phyloP scores from a whole-genome alignment of 2,113 vertebrate species.

The Dendrocopos noguchii region DNA sequence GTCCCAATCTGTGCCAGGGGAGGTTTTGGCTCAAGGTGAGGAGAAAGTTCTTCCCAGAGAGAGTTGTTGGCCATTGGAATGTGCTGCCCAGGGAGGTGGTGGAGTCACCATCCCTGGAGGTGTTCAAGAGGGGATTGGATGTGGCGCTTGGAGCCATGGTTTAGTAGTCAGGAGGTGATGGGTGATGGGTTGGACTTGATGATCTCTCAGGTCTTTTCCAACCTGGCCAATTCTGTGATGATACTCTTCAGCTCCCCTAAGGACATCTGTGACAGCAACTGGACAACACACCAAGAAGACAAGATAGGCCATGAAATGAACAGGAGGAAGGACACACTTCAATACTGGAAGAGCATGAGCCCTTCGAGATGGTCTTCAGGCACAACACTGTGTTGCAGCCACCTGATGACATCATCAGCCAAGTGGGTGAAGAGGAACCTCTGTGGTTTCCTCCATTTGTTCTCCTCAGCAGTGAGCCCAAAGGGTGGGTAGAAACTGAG shows the following conservation, averaged over 20 bases:
- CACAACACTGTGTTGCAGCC: not conserved
- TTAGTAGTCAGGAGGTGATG: too few species aligned
- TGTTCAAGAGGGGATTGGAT: too few species aligned
- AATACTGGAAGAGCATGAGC: not conserved
- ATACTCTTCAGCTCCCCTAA: not conserved
- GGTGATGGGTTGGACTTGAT: too few species aligned
- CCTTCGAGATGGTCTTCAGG: not conserved
- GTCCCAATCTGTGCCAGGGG: too few species aligned
- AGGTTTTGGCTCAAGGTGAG: too few species aligned
- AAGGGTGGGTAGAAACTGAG: not conserved
- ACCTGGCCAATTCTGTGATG: not conserved
- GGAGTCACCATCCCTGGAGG: too few species aligned
- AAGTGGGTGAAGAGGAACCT: rapidly evolving
- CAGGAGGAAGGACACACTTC: not conserved
- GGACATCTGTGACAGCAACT: not conserved
- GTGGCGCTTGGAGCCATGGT: too few species aligned
- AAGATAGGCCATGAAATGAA: not conserved
- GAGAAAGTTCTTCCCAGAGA: too few species aligned
- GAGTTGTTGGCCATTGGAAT: too few species aligned
- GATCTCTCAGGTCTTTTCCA: too few species aligned
- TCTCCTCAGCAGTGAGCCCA: not conserved
- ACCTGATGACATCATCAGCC: not conserved
- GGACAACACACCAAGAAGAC: not conserved
- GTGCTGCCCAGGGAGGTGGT: too few species aligned
- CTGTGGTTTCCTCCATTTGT: not conserved